These are phyloP conservation scores for Amphipyra tragopoginis DNA, from an alignment of 2,888 invertebrate species.

Conservation along the genomic window DNA sequence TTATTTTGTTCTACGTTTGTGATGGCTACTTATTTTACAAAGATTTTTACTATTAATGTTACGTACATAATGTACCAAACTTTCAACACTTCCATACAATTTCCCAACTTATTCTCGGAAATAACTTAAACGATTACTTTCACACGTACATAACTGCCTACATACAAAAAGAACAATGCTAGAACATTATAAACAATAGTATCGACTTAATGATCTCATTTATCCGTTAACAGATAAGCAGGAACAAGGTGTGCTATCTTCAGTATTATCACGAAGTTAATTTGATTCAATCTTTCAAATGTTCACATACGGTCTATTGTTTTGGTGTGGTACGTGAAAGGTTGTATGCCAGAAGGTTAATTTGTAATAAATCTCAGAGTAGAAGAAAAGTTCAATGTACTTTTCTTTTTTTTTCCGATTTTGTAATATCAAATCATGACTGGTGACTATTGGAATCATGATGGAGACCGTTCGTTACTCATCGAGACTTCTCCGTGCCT, in stretches of 20 bases:
- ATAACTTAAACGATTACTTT: conserved; percentile 18
- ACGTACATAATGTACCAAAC: not conserved
- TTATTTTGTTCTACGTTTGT: too few species aligned
- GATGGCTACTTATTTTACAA: too few species aligned
- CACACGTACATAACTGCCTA: conserved; percentile 13
- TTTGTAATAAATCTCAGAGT: not conserved
- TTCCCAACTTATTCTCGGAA: conserved; percentile 26
- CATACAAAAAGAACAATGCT: conserved; percentile 39
- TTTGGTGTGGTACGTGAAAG: conserved; percentile 2
- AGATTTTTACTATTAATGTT: too few species aligned
- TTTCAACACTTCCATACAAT: conserved; percentile 20
- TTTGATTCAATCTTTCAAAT: conserved; percentile 53
- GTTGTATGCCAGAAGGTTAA: conserved; percentile 11
- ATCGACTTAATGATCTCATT: conserved; percentile 58
- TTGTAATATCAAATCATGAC: too few species aligned
- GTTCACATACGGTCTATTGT: conserved; percentile 53
- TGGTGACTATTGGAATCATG: too few species aligned
- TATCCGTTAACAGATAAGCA: conserved; percentile 44
- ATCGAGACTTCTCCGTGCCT: too few species aligned
- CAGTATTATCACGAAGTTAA: conserved; percentile 46
- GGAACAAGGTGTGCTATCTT: conserved; percentile 52
- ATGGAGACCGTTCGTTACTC: too few species aligned
- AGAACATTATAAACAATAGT: conserved; percentile 52
- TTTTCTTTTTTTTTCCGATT: too few species aligned
- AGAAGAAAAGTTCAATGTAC: not conserved